Base-by-base conservation (phyloP, 2,888 invertebrate species). In the Melolontha melolontha region DNA sequence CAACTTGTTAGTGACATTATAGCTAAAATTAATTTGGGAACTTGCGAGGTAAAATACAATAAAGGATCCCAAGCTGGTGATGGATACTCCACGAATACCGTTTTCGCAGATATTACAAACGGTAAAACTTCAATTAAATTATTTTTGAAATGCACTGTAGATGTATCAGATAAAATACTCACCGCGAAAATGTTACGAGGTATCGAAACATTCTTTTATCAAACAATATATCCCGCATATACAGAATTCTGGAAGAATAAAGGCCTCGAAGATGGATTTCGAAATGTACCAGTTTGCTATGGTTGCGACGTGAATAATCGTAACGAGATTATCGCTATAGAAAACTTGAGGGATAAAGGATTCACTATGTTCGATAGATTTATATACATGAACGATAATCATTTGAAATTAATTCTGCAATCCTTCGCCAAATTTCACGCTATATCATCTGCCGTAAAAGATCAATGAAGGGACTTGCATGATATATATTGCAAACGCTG, bases 391-490 rank as follows among this genome's bases (percentile, higher is more conserved):
- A 71, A 80, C 55, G 72, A 75, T 11, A 70, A 75, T 12, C 80
- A 81, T 67, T 68, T 79, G 0, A 66, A 64, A 10, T 39, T 77
- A 8, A 77, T 78, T 12, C 66, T 81, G 14, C 70, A 71, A 14
- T 76, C 78, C 42, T 77, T 79, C 47, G 82, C 77, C 0, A 78
- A 76, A 55, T 76, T 78, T 17, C 81, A 82, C 66, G 76, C 80
- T 0, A 66, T 78, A 1, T 78, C 78, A 0, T 75, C 76, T 27
- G 80, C 77, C 0, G 64, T 80, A 49, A 76, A 72, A 42, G 71
- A 78, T 57, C 73, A 76, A 62, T 64, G 76, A n/a, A 75, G 75
- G 2, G 72, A 77, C 14, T 1, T 52, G 17, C 65, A 66, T 50
- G 50, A 51, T 14, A 8, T 7, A 29, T 44, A 12, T 44, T 59